Evolutionary conservation across 1,140 invertebrate species (phyloP).

Genomic region (Drosophila watanabei): DNA sequence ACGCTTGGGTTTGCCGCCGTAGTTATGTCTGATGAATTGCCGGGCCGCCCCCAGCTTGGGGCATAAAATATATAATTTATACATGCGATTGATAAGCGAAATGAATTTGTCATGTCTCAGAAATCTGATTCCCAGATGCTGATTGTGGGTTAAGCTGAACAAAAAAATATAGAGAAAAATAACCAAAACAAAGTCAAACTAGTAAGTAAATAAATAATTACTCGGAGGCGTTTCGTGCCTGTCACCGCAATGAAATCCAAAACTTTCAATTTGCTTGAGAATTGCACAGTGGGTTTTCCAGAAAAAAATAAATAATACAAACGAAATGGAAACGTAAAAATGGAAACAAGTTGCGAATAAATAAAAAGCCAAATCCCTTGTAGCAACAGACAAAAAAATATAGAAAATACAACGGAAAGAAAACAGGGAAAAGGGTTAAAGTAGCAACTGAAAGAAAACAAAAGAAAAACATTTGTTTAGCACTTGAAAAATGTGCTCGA

Average conservation of each 20-base stretch:
- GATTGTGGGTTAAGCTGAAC: constrained; percentile 26
- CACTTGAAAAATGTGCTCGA: constrained; percentile 67
- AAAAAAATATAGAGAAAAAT: background rate
- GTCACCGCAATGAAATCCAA: constrained; percentile 28
- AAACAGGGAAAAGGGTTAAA: constrained; percentile 23
- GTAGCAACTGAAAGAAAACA: constrained; percentile 32
- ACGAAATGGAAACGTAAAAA: constrained; percentile 49
- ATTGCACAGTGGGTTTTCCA: constrained; percentile 3
- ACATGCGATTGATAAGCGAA: constrained; percentile 40
- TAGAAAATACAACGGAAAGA: constrained; percentile 1
- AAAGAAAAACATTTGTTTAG: constrained; percentile 60
- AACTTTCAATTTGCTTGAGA: constrained; percentile 29
- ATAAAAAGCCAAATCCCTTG: constrained; percentile 38
- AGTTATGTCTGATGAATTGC: constrained; percentile 44
- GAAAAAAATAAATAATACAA: constrained; percentile 9
- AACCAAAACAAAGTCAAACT: constrained; percentile 3
- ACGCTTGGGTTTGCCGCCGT: constrained; percentile 34
- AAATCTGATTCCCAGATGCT: constrained; percentile 28
- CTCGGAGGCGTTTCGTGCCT: constrained; percentile 16
- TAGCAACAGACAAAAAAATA: constrained; percentile 10
- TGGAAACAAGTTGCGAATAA: constrained; percentile 42
- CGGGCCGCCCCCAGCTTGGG: background rate
- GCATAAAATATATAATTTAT: constrained; percentile 44
- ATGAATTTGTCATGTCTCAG: constrained; percentile 47
- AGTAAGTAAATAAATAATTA: constrained; percentile 40